A percentile compares a stretch with the other conserved stretches of the same genome.
These are phyloP conservation scores for Triplophysa yarkandensis DNA, from an alignment of 2,797 vertebrate species.

Conservation along the genomic window DNA sequence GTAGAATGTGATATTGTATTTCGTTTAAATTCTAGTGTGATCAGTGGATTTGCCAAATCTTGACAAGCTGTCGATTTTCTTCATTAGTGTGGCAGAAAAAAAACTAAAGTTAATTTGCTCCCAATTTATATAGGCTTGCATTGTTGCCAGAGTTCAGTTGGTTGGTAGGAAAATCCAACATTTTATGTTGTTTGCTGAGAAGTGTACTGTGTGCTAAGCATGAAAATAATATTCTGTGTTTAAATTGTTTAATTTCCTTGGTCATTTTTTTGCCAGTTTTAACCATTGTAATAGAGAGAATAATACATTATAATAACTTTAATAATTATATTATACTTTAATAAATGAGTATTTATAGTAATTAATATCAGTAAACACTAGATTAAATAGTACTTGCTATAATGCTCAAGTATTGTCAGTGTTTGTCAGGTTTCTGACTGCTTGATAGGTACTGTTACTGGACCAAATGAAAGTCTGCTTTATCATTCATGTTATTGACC, in stretches of 20 bases:
- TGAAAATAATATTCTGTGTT: not conserved
- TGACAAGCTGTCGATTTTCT: not conserved
- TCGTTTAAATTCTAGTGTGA: not conserved
- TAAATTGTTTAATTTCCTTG: not conserved
- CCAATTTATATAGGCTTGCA: not conserved
- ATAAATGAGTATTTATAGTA: not conserved
- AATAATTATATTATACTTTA: no score
- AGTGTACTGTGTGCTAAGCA: not conserved
- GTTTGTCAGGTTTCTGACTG: not conserved
- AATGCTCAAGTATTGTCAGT: not conserved
- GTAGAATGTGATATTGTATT: conserved; percentile 10
- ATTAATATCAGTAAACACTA: conserved; percentile 3
- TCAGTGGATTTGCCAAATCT: conserved; percentile 14
- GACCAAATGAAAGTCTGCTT: not conserved
- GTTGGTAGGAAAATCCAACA: not conserved
- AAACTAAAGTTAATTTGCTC: not conserved
- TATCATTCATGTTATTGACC: not conserved
- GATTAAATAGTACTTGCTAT: conserved; percentile 16
- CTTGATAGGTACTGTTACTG: not conserved
- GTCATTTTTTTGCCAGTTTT: not conserved
- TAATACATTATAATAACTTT: not conserved
- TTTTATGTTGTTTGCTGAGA: not conserved
- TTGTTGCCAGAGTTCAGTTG: not conserved
- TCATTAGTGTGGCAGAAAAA: not conserved
- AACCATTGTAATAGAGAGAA: not conserved